Evolutionary conservation across 2,113 vertebrate genomes (phyloP).

Genomic region (Tachysurus vachellii): DNA sequence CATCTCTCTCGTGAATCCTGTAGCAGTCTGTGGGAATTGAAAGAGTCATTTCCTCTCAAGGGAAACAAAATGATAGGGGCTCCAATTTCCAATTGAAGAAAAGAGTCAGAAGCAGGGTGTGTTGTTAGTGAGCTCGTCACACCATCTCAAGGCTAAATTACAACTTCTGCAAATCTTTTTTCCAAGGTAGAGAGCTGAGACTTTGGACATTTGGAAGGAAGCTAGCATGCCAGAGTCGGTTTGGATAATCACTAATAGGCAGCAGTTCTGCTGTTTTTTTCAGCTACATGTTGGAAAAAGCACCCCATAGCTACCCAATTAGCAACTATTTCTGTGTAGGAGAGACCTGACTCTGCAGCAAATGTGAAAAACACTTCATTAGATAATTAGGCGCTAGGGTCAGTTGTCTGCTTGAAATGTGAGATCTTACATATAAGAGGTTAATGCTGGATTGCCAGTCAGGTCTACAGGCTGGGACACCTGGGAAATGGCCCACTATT

Average conservation of each 20-base stretch:
- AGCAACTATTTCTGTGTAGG: slow-evolving; percentile 15
- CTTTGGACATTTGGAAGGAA: neutral
- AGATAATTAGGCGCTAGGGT: slow-evolving; percentile 63
- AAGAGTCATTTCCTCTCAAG: slow-evolving; percentile 71
- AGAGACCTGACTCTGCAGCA: slow-evolving; percentile 8
- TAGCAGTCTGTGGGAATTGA: slow-evolving; percentile 65
- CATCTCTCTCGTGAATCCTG: slow-evolving; percentile 53
- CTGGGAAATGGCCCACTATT: slow-evolving; percentile 63
- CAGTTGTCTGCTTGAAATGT: slow-evolving; percentile 58
- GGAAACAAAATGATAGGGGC: slow-evolving; percentile 67
- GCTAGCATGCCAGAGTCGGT: neutral
- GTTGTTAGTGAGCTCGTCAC: slow-evolving; percentile 38
- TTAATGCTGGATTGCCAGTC: slow-evolving; percentile 63
- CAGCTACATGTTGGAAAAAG: slow-evolving; percentile 18
- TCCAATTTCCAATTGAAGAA: slow-evolving; percentile 55
- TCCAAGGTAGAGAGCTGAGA: neutral
- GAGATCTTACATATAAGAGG: slow-evolving; percentile 54
- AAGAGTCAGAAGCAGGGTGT: slow-evolving; percentile 25
- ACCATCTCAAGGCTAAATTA: slow-evolving; percentile 63
- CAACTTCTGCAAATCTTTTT: slow-evolving; percentile 40
- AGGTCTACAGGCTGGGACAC: slow-evolving; percentile 57
- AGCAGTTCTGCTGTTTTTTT: slow-evolving; percentile 6
- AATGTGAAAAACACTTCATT: slow-evolving; percentile 50
- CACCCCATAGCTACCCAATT: slow-evolving; percentile 36
- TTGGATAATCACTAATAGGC: slow-evolving; percentile 32